Conservation (phyloP, 2,797 vertebrate species). For the Tinamus major region DNA sequence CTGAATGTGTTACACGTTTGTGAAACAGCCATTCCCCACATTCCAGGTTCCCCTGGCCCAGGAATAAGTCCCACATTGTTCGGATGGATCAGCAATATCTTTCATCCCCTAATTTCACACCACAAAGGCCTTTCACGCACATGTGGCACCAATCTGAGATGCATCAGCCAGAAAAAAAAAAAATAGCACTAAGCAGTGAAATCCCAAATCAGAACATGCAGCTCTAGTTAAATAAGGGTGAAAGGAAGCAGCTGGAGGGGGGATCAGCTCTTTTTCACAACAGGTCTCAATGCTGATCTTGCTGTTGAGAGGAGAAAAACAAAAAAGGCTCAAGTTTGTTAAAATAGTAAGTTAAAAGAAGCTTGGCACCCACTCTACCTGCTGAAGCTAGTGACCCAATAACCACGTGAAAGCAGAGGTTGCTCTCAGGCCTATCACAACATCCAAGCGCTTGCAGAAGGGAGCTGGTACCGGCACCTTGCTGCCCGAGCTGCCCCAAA, state of each 20-base stretch:
- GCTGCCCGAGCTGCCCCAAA: neutral
- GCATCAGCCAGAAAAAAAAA: neutral
- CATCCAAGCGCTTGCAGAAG: neutral
- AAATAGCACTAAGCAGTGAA: neutral
- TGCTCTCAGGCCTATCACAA: neutral
- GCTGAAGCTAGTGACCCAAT: constrained; percentile 8
- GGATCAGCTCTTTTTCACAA: neutral
- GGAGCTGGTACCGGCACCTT: neutral
- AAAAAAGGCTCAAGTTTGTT: neutral
- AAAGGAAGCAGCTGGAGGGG: neutral
- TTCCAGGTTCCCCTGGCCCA: constrained; percentile 12
- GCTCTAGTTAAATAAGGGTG: neutral
- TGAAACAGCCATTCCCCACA: constrained; percentile 62
- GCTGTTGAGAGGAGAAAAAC: neutral
- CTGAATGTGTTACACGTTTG: constrained; percentile 50
- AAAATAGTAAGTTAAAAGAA: constrained; percentile 12
- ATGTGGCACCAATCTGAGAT: neutral
- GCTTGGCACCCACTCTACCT: neutral
- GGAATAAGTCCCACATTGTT: constrained; percentile 56
- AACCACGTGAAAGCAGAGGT: neutral
- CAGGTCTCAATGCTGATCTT: neutral
- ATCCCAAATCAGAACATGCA: neutral
- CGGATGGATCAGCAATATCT: constrained; percentile 46
- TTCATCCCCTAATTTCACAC: constrained; percentile 59
- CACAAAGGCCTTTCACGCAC: constrained; percentile 40